Conservation (phyloP, 2,797 vertebrate genomes). For the Sebastes minor region DNA sequence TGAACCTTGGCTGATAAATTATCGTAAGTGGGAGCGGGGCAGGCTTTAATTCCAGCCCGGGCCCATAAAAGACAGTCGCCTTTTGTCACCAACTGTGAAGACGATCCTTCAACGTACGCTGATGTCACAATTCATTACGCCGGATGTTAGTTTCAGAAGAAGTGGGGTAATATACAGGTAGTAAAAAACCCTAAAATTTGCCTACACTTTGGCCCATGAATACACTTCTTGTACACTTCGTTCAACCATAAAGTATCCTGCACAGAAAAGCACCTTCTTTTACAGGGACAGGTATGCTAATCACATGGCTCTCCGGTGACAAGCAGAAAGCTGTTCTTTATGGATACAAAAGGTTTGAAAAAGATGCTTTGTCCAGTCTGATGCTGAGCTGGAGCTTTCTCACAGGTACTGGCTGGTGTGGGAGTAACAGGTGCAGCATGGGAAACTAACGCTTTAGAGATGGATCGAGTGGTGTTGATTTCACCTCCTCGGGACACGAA, state of each 20-base stretch:
- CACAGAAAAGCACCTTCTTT: constrained; percentile 3
- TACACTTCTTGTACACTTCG: constrained; percentile 6
- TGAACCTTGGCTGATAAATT: constrained; percentile 61
- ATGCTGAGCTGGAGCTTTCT: constrained; percentile 53
- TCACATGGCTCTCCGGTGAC: constrained; percentile 60
- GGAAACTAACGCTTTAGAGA: constrained; percentile 49
- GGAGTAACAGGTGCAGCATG: constrained; percentile 72
- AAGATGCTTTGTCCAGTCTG: constrained; percentile 60
- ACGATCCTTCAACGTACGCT: constrained; percentile 33
- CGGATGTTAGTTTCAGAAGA: constrained; percentile 12
- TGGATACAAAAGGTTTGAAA: constrained; percentile 66
- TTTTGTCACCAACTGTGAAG: constrained; percentile 56
- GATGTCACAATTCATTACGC: constrained; percentile 53
- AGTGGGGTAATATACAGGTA: background rate
- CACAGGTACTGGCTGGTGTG: constrained; percentile 56
- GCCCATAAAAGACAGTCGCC: constrained; percentile 61
- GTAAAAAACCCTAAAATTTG: constrained; percentile 30
- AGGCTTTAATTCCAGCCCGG: constrained; percentile 57
- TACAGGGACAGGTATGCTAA: constrained; percentile 37
- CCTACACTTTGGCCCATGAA: constrained; percentile 12
- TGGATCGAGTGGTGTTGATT: constrained; percentile 61
- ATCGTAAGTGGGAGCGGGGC: constrained; percentile 44
- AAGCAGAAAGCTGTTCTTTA: constrained; percentile 56
- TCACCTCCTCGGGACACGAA: constrained; percentile 58
- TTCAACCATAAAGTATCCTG: constrained; percentile 6